Evolutionary conservation across 2,888 invertebrate genomes (phyloP).

Genomic region (Amaurobius ferox): DNA sequence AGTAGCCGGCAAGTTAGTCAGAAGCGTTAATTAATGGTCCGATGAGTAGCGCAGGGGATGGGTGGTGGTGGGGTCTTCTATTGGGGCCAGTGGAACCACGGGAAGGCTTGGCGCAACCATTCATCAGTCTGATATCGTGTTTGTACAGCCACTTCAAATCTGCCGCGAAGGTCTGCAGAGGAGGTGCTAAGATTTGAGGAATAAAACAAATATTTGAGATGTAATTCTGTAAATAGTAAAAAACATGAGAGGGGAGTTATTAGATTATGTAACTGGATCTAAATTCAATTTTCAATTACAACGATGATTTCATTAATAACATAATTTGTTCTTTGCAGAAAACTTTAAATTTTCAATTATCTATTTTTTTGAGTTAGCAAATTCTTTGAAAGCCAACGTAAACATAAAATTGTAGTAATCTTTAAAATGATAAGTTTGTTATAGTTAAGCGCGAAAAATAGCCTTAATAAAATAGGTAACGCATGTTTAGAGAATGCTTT

Average conservation of each 20-base stretch:
- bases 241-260: neutral
- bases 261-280: neutral
- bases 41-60: slow-evolving; percentile 21
- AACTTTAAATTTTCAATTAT: too few relatives aligned
- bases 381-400: too few relatives aligned
- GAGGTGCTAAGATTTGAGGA: neutral
- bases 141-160: slow-evolving; percentile 38
- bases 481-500: too few relatives aligned
- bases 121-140: slow-evolving; percentile 33
- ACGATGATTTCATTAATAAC: too few relatives aligned
- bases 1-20: slow-evolving; percentile 37
- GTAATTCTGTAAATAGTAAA: too few relatives aligned
- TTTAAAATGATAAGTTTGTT: too few relatives aligned
- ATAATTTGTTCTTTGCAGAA: too few relatives aligned
- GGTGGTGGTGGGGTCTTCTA: slow-evolving; percentile 11
- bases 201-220: neutral
- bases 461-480: too few relatives aligned
- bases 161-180: neutral
- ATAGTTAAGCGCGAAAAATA: too few relatives aligned
- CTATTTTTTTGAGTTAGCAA: too few relatives aligned
- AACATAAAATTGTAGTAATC: too few relatives aligned
- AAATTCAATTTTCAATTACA: neutral
- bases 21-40: slow-evolving; percentile 53
- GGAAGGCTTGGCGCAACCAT: slow-evolving; percentile 42
- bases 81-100: neutral